Conservation (phyloP, 2,888 invertebrate genomes). For the Stenotaenia linearis region DNA sequence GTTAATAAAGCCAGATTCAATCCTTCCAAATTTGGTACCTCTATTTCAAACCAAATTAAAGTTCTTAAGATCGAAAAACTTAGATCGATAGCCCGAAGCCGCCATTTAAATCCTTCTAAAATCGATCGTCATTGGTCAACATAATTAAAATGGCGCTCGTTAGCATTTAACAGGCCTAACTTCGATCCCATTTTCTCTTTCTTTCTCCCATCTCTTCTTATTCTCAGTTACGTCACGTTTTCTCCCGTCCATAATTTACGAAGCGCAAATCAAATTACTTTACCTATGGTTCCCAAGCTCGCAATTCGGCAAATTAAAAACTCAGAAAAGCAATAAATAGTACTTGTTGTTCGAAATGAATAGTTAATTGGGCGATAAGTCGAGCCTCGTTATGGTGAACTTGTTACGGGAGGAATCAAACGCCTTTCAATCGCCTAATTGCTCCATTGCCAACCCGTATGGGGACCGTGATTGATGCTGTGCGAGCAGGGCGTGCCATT, state of each 20-base stretch:
- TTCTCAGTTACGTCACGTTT: not conserved
- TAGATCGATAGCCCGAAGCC: not conserved
- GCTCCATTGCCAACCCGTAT: slow-evolving; percentile 14
- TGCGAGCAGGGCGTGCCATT: slow-evolving; percentile 7
- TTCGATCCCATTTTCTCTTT: not conserved
- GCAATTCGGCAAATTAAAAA: slow-evolving; percentile 2
- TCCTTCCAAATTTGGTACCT: not conserved
- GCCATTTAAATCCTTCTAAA: not conserved
- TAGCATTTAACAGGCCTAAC: not conserved
- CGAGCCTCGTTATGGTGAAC: not conserved
- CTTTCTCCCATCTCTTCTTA: not conserved
- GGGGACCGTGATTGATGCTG: slow-evolving; percentile 2
- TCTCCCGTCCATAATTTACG: not conserved
- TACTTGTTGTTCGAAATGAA: not conserved
- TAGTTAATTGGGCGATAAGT: slow-evolving; percentile 15
- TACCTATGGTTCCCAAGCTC: not conserved
- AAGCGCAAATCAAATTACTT: slow-evolving; percentile 5
- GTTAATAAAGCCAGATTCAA: too few species aligned
- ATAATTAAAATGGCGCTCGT: not conserved
- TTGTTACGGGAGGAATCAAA: slow-evolving; percentile 2
- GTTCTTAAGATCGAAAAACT: not conserved
- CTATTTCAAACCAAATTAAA: not conserved
- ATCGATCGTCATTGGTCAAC: not conserved
- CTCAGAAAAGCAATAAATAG: not conserved
- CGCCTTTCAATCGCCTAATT: slow-evolving; percentile 11